phyloP scores from a whole-genome alignment of 2,113 vertebrate species.

The Arvicanthis niloticus region DNA sequence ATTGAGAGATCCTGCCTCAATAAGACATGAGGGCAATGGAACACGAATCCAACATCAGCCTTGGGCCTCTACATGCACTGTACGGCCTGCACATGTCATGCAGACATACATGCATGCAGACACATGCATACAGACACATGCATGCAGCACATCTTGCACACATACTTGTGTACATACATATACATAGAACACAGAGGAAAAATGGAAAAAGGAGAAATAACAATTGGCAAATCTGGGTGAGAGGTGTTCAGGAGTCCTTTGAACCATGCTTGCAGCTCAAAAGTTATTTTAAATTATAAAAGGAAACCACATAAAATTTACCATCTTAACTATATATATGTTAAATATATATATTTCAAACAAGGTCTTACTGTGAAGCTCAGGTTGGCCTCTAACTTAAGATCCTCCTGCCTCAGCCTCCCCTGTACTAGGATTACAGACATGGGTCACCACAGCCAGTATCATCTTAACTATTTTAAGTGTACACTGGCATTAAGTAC shows the following conservation, averaged over 20 bases:
- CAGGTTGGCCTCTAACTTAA: not conserved
- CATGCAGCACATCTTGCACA: not conserved
- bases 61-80: not conserved
- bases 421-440: not conserved
- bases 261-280: not conserved
- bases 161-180: not conserved
- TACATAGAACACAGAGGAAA: not conserved
- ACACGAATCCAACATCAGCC: not conserved
- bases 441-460: not conserved
- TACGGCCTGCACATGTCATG: not conserved
- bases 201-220: not conserved
- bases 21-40: not conserved
- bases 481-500: not conserved
- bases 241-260: not conserved
- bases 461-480: not conserved
- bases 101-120: not conserved
- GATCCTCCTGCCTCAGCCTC: not conserved
- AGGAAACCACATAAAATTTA: not conserved
- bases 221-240: not conserved
- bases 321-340: not conserved
- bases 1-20: not conserved
- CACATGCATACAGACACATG: too few species aligned
- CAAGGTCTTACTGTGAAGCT: not conserved
- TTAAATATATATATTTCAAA: not conserved
- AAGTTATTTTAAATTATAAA: not conserved